These are phyloP conservation scores for Crepidodera aurea DNA, from an alignment of 2,888 invertebrate species.

Conservation along the genomic window DNA sequence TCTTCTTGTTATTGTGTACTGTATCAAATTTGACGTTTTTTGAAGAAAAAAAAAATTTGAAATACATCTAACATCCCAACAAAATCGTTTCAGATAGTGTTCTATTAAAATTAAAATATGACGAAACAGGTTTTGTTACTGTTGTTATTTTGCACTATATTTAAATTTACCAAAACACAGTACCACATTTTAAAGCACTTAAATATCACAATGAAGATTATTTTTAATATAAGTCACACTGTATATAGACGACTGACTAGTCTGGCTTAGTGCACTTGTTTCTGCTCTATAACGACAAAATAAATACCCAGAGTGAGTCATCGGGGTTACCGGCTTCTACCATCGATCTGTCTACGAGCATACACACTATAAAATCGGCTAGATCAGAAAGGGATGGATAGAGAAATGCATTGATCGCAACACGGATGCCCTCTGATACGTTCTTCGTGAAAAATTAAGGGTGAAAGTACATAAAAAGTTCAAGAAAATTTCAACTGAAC, in stretches of 20 bases:
- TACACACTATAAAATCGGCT: background rate
- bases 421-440: background rate
- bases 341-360: constrained; percentile 8
- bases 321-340: constrained; percentile 8
- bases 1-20: too few species aligned
- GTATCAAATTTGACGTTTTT: too few species aligned
- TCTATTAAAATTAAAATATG: too few species aligned
- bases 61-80: too few species aligned
- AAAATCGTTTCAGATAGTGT: too few species aligned
- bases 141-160: too few species aligned
- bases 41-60: too few species aligned
- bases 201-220: too few species aligned
- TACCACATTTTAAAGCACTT: too few species aligned
- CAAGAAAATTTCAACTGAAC: background rate
- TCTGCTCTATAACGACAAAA: background rate
- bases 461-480: background rate
- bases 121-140: too few species aligned
- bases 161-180: too few species aligned
- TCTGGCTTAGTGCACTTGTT: background rate
- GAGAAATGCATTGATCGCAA: constrained; percentile 5
- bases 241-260: background rate
- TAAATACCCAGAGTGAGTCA: constrained; percentile 10
- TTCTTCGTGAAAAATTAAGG: constrained; percentile 5
- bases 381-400: background rate
- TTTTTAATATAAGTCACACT: too few species aligned